A percentile compares a stretch with the other conserved stretches of the same genome.
These are phyloP conservation scores for Pseudochirops corinnae DNA, from an alignment of 2,797 vertebrate species.

Conservation along the genomic window DNA sequence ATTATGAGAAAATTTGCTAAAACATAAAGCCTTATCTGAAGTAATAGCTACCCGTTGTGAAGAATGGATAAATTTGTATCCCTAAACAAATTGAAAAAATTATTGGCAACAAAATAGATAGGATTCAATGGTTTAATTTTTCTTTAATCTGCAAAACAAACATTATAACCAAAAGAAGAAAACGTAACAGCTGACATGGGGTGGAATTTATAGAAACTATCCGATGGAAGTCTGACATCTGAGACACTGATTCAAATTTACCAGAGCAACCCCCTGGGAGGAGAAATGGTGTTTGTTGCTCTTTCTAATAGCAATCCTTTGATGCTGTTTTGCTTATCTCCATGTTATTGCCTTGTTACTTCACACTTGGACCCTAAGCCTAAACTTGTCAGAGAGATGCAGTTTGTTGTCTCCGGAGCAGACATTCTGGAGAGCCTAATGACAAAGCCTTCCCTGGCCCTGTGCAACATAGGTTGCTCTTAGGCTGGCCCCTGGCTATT, in stretches of 20 bases:
- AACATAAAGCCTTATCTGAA: neutral
- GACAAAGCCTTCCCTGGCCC: neutral
- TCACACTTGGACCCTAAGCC: neutral
- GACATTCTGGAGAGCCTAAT: neutral
- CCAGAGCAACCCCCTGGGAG: neutral
- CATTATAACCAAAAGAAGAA: neutral
- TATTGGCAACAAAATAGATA: neutral
- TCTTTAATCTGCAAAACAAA: neutral
- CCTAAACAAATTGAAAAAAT: neutral
- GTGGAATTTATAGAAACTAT: neutral
- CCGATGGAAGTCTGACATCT: neutral
- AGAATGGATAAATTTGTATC: neutral
- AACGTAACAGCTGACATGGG: neutral
- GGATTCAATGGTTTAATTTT: neutral
- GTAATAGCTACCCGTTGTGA: neutral
- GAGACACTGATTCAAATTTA: neutral
- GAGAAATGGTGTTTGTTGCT: neutral
- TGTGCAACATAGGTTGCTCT: neutral
- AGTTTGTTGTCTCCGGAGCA: neutral
- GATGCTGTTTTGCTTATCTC: neutral
- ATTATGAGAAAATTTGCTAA: neutral
- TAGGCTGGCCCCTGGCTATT: neutral
- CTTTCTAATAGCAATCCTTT: neutral
- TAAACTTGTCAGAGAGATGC: neutral
- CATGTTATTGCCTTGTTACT: neutral